These are phyloP conservation scores for Steinernema feltiae DNA, from an alignment of 1,140 invertebrate species.

Conservation along the genomic window DNA sequence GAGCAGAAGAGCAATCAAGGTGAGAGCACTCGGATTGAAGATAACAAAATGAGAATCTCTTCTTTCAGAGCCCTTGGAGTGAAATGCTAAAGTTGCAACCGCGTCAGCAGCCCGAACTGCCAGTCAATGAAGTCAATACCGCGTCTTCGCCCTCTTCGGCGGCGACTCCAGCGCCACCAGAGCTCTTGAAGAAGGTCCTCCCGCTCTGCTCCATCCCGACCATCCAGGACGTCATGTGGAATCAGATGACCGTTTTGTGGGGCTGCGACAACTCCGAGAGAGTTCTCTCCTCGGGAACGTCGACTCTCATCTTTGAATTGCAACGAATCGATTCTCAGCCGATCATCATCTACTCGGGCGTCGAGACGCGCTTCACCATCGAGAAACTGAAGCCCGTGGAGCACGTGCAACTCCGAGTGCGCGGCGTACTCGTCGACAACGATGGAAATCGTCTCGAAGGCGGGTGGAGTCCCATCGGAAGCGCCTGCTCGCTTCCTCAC, in stretches of 20 bases:
- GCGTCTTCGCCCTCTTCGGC: not conserved
- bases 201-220: conserved; percentile 1
- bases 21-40: not conserved
- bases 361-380: conserved; percentile 35
- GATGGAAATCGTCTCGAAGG: conserved; percentile 45
- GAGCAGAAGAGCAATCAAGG: conserved; percentile 26
- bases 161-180: conserved; percentile 17
- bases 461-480: conserved; percentile 47
- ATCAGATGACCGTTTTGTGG: conserved; percentile 2
- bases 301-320: conserved; percentile 43
- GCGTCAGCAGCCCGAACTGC: not conserved
- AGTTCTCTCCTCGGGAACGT: conserved; percentile 10
- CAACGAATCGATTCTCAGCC: conserved; percentile 49
- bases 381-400: conserved; percentile 44
- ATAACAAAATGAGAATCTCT: no score
- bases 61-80: conserved; percentile 34
- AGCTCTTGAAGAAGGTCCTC: not conserved
- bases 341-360: conserved; percentile 46
- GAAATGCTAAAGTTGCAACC: conserved; percentile 22
- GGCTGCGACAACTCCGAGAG: conserved; percentile 7
- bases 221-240: conserved; percentile 13
- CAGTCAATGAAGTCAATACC: not conserved
- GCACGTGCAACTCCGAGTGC: conserved; percentile 47
- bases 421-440: conserved; percentile 45
- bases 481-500: conserved; percentile 43